Evolutionary conservation across 2,113 vertebrate species (phyloP), one percentile per base, ranked within the genome.

Genomic region (Menura novaehollandiae): DNA sequence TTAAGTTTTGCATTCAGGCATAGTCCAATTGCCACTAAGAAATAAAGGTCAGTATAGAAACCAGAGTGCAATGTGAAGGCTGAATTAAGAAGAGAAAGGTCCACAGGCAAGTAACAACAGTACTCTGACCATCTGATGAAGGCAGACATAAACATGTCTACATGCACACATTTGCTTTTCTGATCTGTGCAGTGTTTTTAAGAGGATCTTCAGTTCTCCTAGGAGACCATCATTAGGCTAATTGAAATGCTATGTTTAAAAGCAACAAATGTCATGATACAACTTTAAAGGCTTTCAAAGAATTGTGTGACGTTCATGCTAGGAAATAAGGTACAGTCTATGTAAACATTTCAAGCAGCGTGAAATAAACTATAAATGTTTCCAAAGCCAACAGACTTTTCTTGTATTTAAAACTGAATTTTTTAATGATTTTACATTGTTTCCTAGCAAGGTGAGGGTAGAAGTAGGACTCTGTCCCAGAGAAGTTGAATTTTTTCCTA

Each of bases 161-260:
- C 17, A 9, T 21, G 71, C 33, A 44, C 18, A 12, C 9, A 2
- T 73, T 71, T 52, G 51, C 66, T 81, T 33, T 93, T 83, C 85
- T 94, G 44, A 58, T 91, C 77, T 55, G 14, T 89, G 60, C 41
- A 17, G 30, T 85, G 63, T 59, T 89, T 85, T 58, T 53, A 68
- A 88, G 62, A 76, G 87, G 79, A 53, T 89, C 67, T 88, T 89
- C 78, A 77, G 49, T 87, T 96, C 89, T 96, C 82, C 85, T 93
- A 90, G 91, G 91, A 96, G 93, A 93, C 89, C 67, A 83, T 94
- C 90, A 94, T 94, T 95, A 79, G 74, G 26, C 67, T 90, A 80
- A 77, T 83, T 94, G 78, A 93, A 95, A 79, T 74, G 51, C 87
- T 92, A 69, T n/a, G 52, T 95, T 90, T 93, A 79, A 93, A 85